Conservation (phyloP, 2,888 invertebrate genomes). For the Lasioglossum leucozonium region DNA sequence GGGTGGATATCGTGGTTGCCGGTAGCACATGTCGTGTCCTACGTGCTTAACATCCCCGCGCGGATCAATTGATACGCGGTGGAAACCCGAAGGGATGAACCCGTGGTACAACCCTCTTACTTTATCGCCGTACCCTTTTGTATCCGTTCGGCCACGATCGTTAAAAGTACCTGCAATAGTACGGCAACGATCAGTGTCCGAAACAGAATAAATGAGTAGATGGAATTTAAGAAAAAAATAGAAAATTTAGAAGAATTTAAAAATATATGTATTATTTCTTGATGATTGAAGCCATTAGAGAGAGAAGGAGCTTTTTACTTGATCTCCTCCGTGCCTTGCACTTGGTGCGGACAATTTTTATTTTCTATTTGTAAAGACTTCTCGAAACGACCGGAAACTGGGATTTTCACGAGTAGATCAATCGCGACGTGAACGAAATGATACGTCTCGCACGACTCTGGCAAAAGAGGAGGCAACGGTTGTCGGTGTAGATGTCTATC, state of each 20-base stretch:
- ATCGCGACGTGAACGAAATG: constrained; percentile 68
- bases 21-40: constrained; percentile 71
- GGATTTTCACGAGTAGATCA: constrained; percentile 34
- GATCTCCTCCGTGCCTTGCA: no score
- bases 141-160: neutral
- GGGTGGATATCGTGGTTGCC: constrained; percentile 43
- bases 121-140: neutral
- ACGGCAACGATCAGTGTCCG: no score
- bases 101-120: neutral
- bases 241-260: no score
- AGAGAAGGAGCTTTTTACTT: no score
- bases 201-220: neutral
- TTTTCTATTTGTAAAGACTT: neutral
- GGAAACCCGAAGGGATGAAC: constrained; percentile 4
- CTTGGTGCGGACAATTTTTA: no score
- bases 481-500: constrained; percentile 72
- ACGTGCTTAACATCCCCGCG: constrained; percentile 66
- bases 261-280: no score
- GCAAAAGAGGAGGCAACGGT: constrained; percentile 61
- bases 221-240: no score
- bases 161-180: neutral
- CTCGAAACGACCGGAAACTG: neutral
- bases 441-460: constrained; percentile 31
- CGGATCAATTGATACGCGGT: constrained; percentile 66
- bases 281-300: no score